Evolutionary conservation across 2,113 vertebrate species (phyloP), one percentile per base, ranked within the genome.

Genomic region (Erythrocercus mccallii): DNA sequence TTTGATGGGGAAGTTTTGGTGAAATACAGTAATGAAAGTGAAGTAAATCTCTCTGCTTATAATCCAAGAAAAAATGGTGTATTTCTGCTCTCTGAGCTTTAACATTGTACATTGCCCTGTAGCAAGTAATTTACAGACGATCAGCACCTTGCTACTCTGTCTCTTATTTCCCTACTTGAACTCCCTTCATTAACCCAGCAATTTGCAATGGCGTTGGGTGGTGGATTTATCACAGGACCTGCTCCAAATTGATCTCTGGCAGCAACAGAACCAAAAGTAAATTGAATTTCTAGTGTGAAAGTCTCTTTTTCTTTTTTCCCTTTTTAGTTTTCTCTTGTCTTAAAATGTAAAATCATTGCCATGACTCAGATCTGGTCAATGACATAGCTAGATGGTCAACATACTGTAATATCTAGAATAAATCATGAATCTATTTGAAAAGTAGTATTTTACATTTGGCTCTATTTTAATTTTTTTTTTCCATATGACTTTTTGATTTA

Each of bases 91-190:
- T 42, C 42, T 62, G 72, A 79, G 65, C 65, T 94, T 84, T 87
- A 84, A 78, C 64, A 66, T 15, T 4, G 3, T 64, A 62, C 2
- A n/a, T n/a, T n/a, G 28, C 80, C 86, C 85, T 61, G 58, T 28
- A 90, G 81, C 66, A 86, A 78, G 69, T 86, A 6, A 94, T 94
- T 96, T 91, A 73, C 86, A 76, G 83, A 76, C 5, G 12, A 96
- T 94, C 68, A 94, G 47, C 81, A 44, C 70, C 62, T 94, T 91
- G 76, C 54, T 82, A 35, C n/a, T 94, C 42, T 64, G 4, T 56
- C 65, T 94, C 58, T 72, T 77, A 80, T 94, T 95, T 92, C 57
- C 81, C 81, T 93, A 37, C 65, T 83, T 93, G 88, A 94, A 86
- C 82, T 94, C 45, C 95, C 30, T 81, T 95, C 93, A 79, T 91